Percentiles rank a stretch among this genome's conserved stretches.
These are phyloP conservation scores for Conops quadrifasciatus DNA, from an alignment of 2,888 invertebrate genomes.

Conservation along the genomic window DNA sequence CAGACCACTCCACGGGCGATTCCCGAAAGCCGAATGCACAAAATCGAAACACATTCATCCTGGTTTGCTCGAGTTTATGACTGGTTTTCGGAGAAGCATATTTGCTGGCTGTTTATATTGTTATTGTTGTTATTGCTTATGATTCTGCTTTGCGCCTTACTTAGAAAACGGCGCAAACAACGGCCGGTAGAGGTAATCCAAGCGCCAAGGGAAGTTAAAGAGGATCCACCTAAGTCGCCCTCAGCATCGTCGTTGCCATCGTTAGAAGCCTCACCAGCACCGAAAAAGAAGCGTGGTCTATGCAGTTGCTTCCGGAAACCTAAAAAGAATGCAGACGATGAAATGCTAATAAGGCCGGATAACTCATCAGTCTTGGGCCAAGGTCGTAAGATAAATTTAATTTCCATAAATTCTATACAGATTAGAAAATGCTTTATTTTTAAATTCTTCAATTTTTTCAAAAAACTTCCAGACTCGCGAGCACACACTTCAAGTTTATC, in stretches of 20 bases:
- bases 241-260: not conserved
- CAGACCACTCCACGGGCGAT: conserved; percentile 10
- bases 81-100: conserved; percentile 16
- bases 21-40: conserved; percentile 22
- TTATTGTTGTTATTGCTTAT: conserved; percentile 37
- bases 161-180: conserved; percentile 20
- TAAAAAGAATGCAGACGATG: conserved; percentile 34
- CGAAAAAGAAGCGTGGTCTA: conserved; percentile 5
- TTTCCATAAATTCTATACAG: not conserved
- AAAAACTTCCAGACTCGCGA: conserved; percentile 21
- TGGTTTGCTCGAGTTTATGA: not conserved
- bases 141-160: conserved; percentile 31
- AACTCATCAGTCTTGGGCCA: conserved; percentile 36
- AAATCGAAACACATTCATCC: not conserved
- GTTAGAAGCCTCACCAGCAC: not conserved
- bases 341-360: conserved; percentile 38
- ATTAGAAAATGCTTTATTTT: not conserved
- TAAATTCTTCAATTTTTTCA: not conserved
- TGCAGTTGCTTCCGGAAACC: not conserved
- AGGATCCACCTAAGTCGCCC: not conserved
- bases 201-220: not conserved
- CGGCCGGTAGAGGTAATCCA: not conserved
- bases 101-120: conserved; percentile 33
- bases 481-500: conserved; percentile 50
- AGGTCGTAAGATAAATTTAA: not conserved